phyloP scores from a whole-genome alignment of 2,797 vertebrate species.

The Sebastiscus albofasciatus region DNA sequence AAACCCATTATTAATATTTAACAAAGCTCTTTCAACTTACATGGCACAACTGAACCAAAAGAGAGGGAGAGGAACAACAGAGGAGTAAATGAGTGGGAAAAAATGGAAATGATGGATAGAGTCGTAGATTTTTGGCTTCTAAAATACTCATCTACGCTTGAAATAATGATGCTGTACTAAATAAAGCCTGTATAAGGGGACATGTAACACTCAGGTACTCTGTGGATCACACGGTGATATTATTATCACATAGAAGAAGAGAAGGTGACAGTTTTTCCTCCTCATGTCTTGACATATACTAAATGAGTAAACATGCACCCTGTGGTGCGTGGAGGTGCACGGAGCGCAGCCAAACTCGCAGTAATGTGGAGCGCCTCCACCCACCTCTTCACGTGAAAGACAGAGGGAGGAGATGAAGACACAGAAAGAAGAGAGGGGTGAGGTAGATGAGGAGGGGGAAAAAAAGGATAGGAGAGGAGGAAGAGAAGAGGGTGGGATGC shows the following conservation, averaged over 20 bases:
- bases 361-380: constrained; percentile 27
- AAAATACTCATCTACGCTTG: neutral
- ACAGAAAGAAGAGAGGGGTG: constrained; percentile 14
- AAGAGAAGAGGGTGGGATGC: neutral
- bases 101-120: neutral
- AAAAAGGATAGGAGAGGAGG: neutral
- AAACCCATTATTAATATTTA: constrained; percentile 55
- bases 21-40: constrained; percentile 58
- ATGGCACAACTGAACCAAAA: constrained; percentile 35
- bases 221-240: constrained; percentile 40
- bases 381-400: constrained; percentile 25
- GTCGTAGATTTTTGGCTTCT: neutral
- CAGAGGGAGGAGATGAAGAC: constrained; percentile 22
- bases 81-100: constrained; percentile 38
- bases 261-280: constrained; percentile 28
- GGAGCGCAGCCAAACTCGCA: neutral
- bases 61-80: constrained; percentile 18
- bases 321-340: constrained; percentile 15
- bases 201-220: neutral
- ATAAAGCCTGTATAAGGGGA: neutral
- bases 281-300: constrained; percentile 34
- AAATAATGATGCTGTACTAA: neutral
- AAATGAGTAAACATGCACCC: constrained; percentile 55
- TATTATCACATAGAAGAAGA: constrained; percentile 34
- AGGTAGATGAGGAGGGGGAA: neutral